phyloP scores from a whole-genome alignment of 2,888 invertebrate species.

The Spatulosminthurus flaviceps region DNA sequence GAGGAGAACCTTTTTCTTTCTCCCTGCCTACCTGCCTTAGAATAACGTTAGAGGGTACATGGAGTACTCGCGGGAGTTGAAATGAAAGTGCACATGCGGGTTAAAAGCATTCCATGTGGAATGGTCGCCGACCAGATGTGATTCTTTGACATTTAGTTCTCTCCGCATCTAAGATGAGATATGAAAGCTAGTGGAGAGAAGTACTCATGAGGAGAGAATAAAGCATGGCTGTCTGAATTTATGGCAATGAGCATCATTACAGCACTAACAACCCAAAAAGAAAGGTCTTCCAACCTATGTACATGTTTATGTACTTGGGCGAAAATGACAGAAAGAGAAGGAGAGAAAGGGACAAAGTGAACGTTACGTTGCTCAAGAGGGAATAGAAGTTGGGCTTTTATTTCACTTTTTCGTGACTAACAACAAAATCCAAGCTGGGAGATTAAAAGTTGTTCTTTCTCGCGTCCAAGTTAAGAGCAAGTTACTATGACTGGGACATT shows the following conservation, averaged over 20 bases:
- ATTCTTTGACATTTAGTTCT: slow-evolving; percentile 36
- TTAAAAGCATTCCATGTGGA: neutral
- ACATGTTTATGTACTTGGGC: neutral
- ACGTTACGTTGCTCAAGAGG: neutral
- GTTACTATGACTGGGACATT: too few species aligned
- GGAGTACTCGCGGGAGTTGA: neutral
- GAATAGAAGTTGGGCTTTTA: neutral
- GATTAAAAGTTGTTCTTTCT: too few species aligned
- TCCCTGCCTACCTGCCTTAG: too few species aligned
- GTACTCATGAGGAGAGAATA: neutral
- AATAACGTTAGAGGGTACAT: neutral
- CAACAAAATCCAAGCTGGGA: too few species aligned
- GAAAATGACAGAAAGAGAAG: too few species aligned
- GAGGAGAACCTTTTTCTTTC: too few species aligned
- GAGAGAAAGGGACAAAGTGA: too few species aligned
- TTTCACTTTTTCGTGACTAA: neutral
- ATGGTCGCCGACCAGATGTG: slow-evolving; percentile 28
- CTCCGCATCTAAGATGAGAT: neutral
- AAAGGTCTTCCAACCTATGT: neutral
- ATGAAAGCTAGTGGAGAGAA: neutral
- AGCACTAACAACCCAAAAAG: neutral
- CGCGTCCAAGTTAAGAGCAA: too few species aligned
- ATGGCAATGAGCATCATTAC: neutral
- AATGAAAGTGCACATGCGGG: slow-evolving; percentile 27
- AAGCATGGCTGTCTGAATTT: slow-evolving; percentile 3